Base-by-base conservation (phyloP, 1,140 invertebrate species). In the Cotesia typhae region DNA sequence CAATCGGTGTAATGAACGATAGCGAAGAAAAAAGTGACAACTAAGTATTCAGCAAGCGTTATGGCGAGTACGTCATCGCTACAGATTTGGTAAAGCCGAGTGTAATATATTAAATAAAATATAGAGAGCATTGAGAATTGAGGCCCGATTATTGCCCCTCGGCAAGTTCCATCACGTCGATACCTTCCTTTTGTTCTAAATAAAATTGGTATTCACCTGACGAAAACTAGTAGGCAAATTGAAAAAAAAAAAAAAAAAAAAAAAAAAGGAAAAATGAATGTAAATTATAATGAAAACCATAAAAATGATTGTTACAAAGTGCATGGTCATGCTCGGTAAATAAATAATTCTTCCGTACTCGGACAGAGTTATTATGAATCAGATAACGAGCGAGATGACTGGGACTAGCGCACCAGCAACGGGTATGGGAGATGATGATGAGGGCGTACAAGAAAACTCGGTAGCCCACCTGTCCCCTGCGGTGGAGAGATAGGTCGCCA, bases 341-440 rank as follows among this genome's bases (percentile, higher is more conserved):
- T 82, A 82, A 82, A 82, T 82, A 77, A 77, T 67, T 72, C 60
- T 20, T 65, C n/a, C 66, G 38, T 78, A 69, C 76, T 70, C 14
- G 14, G 76, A 75, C 72, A 78, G 78, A 82, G 78, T 82, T 82
- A 82, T 82, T 82, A 79, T 74, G 76, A 80, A 80, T 82, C 79
- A 79, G 79, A 82, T 82, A 82, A 79, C 68, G 57, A 63, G 72
- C 47, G 74, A 78, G 73, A 75, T 73, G 73, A 65, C 72, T 76
- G 76, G 74, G 67, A 77, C 74, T 70, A 75, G 72, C 73, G 71
- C 73, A 36, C 59, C 1, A 41, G 12, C 47, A 35, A 5, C 7
- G 36, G 6, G 55, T 10, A n/a, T n/a, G 7, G n/a, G 10, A 66
- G 41, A 72, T 4, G 20, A 17, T 63, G 37, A 74, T 37, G 61